These are phyloP conservation scores for Poeciliopsis turneri DNA, from an alignment of 2,797 vertebrate species.

Conservation along the genomic window DNA sequence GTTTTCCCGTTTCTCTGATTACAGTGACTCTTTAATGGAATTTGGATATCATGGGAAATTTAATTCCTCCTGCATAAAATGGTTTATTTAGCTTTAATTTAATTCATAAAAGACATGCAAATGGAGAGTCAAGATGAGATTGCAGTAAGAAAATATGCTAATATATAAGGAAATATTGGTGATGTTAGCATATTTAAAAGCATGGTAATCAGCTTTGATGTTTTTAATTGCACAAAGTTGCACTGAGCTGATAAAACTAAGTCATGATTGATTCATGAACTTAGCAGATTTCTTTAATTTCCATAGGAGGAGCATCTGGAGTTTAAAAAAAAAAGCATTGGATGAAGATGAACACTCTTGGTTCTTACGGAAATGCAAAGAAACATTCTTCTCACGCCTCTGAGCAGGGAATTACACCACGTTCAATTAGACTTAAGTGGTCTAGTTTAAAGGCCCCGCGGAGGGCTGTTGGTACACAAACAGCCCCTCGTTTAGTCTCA, in stretches of 20 bases:
- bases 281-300: constrained; percentile 26
- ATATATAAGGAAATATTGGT: background rate
- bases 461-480: constrained; percentile 2
- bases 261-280: constrained; percentile 36
- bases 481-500: constrained; percentile 11
- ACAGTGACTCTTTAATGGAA: constrained; percentile 31
- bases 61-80: constrained; percentile 8
- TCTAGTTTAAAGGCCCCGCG: constrained; percentile 3
- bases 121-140: background rate
- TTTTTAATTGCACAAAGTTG: constrained; percentile 5
- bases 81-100: constrained; percentile 10
- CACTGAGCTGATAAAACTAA: constrained; percentile 24
- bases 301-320: constrained; percentile 24
- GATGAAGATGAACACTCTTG: constrained; percentile 17
- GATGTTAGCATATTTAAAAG: background rate
- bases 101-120: constrained; percentile 1
- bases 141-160: constrained; percentile 6
- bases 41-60: constrained; percentile 9
- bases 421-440: constrained; percentile 17
- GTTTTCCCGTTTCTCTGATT: constrained; percentile 18
- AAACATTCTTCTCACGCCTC: constrained; percentile 13
- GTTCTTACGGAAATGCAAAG: constrained; percentile 11
- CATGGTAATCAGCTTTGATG: constrained; percentile 24
- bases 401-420: constrained; percentile 9
- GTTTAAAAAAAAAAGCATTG: constrained; percentile 9